Evolutionary conservation across 2,888 invertebrate genomes (phyloP), one percentile per base, ranked within the genome.

Genomic region (Metellina segmentata): DNA sequence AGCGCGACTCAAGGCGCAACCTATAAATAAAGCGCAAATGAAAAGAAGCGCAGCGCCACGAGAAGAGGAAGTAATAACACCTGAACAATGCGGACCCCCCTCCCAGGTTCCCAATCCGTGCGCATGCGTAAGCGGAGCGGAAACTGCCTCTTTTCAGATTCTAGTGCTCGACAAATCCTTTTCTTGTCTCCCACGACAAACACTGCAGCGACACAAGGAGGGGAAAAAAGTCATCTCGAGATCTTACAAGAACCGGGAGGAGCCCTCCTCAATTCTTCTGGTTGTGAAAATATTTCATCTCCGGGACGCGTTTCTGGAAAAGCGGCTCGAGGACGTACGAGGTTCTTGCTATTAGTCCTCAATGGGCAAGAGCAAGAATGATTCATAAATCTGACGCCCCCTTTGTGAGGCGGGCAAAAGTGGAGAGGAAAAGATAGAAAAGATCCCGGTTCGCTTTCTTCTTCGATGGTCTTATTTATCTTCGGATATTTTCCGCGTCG

Each of bases 321-420:
- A 78, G 82, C 70, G 61, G 81, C 74, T 88, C 71, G 72, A 89
- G 78, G 83, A 83, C 78, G 61, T 81, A 20, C 71, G n/a, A 52
- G 72, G 71, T 51, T 81, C 79, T 88, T 81, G 69, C 90, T 74
- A 85, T 79, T 90, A 85, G 69, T 75, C 85, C 81, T 90, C 90
- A 86, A 90, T 86, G 77, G 90, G 69, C 74, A 61, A 81, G 75
- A 75, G 81, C 81, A 90, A 90, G 78, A 81, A 90, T 86, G 90
- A 90, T 75, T 90, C 90, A 85, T 86, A 90, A 90, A 90, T 85
- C 81, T 85, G 75, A 85, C 90, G 85, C 90, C 86, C 72, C 85
- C 61, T 88, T 83, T 83, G 82, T 70, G 13, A 4, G 69, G 82
- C 77, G 81, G 34, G 89, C 74, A 89, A 52, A 82, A 82, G 77